Evolutionary conservation across 2,888 invertebrate species (phyloP), one percentile per base, ranked within the genome.

Genomic region (Eremobia ochroleuca): DNA sequence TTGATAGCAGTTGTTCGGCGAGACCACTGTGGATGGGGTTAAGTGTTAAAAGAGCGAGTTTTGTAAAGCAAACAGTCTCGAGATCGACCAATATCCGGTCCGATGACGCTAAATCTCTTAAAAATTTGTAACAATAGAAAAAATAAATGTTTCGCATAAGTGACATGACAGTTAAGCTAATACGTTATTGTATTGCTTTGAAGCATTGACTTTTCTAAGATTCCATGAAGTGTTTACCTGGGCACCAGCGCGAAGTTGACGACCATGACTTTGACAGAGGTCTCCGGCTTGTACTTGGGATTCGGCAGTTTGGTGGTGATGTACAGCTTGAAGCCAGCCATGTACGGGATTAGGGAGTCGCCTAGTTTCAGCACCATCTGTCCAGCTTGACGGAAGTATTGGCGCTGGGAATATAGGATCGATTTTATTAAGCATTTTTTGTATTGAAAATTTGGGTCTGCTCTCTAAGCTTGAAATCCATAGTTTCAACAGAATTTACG

Each of bases 221-320:
- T 59, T 37, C 18, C 21, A 34, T 31, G 3, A 18, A 43, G 25
- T 55, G 18, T 28, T 61, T 88, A 98, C 98, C 97, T 98, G 87
- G 98, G 97, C 18, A 98, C 98, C 8, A 99, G 97, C n/a, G 98
- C 98, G 90, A 99, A 99, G 94, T 99, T 99, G 25, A 99, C 98
- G 65, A 99, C 94, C 68, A 98, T 97, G 55, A 98, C 98, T 94
- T 99, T 99, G 85, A 98, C 98, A 0, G 98, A 98, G 0, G 98
- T 97, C 94, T 99, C 99, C 0, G 99, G 99, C 0, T 98, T 97
- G 91, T 98, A 99, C 92, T 98, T 98, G 0, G 99, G 99, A 96
- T 99, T 99, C 0, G 98, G 97, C 76, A 99, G 95, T 92, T 98
- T 99, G 3, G 99, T 99, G 0, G 99, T 99, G 91, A 99, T 98